Evolutionary conservation across 2,888 invertebrate species (phyloP).

Genomic region (Julus scanicus): DNA sequence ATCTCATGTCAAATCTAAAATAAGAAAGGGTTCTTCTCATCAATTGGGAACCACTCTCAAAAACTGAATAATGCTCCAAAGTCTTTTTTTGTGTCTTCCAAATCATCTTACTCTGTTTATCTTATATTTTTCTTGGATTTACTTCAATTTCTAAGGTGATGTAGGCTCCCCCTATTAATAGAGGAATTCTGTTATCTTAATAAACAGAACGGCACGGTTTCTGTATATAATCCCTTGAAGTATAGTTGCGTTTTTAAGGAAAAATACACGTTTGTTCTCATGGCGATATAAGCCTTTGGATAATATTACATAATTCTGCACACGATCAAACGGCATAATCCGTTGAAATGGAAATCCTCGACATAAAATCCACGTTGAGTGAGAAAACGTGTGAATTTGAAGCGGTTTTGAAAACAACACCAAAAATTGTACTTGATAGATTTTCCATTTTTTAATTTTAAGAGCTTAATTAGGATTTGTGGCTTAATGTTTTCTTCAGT

Average conservation of each 20-base stretch:
- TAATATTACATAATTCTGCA: conserved; percentile 17
- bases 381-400: background rate
- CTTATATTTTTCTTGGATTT: background rate
- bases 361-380: background rate
- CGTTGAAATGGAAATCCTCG: background rate
- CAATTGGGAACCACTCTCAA: background rate
- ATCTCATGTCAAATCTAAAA: background rate
- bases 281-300: background rate
- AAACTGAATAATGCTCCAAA: background rate
- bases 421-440: background rate
- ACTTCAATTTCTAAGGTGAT: background rate
- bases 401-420: background rate
- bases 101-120: conserved; percentile 23
- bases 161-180: background rate
- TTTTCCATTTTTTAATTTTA: background rate
- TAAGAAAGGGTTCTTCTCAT: background rate
- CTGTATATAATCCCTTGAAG: conserved; percentile 30
- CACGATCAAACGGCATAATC: conserved; percentile 26
- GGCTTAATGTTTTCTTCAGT: background rate
- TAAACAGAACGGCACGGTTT: background rate
- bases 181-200: background rate
- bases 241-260: conserved; percentile 18
- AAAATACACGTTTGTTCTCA: too few relatives aligned
- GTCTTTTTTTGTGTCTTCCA: background rate
- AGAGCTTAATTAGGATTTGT: background rate